Conservation (phyloP, 2,797 vertebrate species). For the Cyprinodon diabolis region DNA sequence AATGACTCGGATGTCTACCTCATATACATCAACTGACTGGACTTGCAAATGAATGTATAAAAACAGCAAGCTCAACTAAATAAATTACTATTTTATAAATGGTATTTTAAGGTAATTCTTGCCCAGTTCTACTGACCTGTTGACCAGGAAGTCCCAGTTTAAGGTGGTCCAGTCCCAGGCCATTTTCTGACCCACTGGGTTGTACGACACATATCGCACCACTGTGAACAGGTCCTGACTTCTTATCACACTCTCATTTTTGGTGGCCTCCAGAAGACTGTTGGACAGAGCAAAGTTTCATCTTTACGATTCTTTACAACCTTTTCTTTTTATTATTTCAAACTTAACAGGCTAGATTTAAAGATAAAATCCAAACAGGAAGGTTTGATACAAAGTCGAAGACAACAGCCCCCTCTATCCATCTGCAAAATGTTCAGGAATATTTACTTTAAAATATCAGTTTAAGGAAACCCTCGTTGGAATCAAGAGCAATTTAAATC, state of each 20-base stretch:
- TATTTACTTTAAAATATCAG: neutral
- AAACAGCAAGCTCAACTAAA: too few species aligned
- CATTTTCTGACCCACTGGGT: constrained; percentile 88
- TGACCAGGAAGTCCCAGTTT: constrained; percentile 93
- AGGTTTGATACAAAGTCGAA: neutral
- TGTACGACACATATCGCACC: constrained; percentile 90
- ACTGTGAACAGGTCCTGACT: constrained; percentile 94
- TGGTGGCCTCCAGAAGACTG: constrained; percentile 82
- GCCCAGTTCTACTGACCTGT: constrained; percentile 78
- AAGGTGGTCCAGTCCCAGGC: constrained; percentile 95
- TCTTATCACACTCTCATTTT: constrained; percentile 84
- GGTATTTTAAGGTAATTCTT: neutral
- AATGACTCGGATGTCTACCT: neutral
- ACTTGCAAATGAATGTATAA: neutral
- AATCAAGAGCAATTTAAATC: neutral
- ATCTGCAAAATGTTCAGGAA: neutral
- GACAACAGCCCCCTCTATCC: too few species aligned
- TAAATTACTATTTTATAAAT: too few species aligned
- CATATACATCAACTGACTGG: neutral
- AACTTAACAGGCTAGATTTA: neutral
- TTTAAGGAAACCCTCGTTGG: neutral
- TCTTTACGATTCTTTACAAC: neutral
- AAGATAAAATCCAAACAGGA: neutral
- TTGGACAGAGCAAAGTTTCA: constrained; percentile 6
- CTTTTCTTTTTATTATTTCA: neutral